Evolutionary conservation across 2,797 vertebrate genomes (phyloP).

Genomic region (Chrysocyon brachyurus): DNA sequence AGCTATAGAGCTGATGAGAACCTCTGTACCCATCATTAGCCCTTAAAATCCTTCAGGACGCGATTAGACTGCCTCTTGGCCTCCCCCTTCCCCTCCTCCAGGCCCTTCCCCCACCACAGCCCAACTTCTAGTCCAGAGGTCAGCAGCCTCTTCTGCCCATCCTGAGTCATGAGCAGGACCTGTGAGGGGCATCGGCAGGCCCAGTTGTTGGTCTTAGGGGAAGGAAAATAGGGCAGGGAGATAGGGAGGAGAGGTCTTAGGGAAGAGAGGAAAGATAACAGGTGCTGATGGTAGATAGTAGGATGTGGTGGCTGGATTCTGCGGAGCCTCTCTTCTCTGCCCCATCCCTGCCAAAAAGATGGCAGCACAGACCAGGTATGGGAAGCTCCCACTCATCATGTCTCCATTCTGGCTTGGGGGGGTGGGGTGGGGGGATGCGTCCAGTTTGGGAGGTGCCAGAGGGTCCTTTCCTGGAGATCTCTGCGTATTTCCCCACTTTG

Average conservation of each 20-base stretch:
- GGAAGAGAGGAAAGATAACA: background rate
- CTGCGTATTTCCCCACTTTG: background rate
- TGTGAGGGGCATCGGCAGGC: background rate
- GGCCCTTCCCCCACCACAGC: rapidly evolving
- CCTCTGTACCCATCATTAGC: background rate
- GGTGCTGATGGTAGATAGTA: background rate
- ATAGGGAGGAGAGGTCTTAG: background rate
- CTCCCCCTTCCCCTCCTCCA: background rate
- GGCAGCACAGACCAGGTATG: background rate
- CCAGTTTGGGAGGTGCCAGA: background rate
- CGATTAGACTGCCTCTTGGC: background rate
- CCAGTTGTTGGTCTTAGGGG: rapidly evolving
- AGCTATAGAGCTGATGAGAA: background rate
- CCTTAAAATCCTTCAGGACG: background rate
- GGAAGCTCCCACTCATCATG: background rate
- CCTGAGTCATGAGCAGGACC: background rate
- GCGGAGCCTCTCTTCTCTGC: background rate
- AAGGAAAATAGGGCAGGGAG: background rate
- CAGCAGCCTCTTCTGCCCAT: background rate
- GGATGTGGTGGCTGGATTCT: background rate
- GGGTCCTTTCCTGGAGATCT: background rate
- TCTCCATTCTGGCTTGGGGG: background rate
- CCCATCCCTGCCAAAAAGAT: background rate
- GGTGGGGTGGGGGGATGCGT: background rate
- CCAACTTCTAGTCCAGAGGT: background rate